Percentiles rank a stretch among this genome's conserved stretches.
Conservation (phyloP, 2,797 vertebrate species). For the Ctenopoma kingsleyae region DNA sequence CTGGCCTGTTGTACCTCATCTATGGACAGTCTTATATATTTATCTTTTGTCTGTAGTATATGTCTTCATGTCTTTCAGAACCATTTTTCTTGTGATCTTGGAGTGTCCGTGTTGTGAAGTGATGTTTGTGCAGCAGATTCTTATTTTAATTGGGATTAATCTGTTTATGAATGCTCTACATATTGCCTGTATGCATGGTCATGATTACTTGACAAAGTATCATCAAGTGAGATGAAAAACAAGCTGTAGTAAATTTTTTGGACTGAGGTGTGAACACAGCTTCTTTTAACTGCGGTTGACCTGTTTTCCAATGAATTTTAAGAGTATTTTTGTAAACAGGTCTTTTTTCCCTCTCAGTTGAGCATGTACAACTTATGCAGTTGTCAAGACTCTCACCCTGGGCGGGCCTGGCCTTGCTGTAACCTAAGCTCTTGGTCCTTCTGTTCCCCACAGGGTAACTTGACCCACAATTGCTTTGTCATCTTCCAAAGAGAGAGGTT, state of each 20-base stretch:
- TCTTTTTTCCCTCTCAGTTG: constrained; percentile 36
- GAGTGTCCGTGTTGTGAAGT: neutral
- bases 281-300: neutral
- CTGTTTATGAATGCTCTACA: neutral
- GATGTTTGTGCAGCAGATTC: neutral
- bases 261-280: too few species aligned
- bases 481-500: constrained; percentile 70
- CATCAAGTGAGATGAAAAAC: neutral
- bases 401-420: constrained; percentile 65
- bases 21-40: neutral
- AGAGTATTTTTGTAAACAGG: constrained; percentile 39
- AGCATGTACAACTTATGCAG: constrained; percentile 32
- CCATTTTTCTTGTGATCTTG: neutral
- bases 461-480: constrained; percentile 81
- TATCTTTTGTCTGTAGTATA: neutral
- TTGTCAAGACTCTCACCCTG: constrained; percentile 58
- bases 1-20: neutral
- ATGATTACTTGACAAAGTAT: neutral
- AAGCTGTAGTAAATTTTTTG: too few species aligned
- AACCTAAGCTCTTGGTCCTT: constrained; percentile 75
- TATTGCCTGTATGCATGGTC: neutral
- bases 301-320: constrained; percentile 16
- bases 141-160: neutral
- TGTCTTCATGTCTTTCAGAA: neutral
- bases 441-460: constrained; percentile 76